Percentiles rank a stretch among this genome's conserved stretches.
Conservation (phyloP, 2,797 vertebrate species). For the Sebastiscus tertius region DNA sequence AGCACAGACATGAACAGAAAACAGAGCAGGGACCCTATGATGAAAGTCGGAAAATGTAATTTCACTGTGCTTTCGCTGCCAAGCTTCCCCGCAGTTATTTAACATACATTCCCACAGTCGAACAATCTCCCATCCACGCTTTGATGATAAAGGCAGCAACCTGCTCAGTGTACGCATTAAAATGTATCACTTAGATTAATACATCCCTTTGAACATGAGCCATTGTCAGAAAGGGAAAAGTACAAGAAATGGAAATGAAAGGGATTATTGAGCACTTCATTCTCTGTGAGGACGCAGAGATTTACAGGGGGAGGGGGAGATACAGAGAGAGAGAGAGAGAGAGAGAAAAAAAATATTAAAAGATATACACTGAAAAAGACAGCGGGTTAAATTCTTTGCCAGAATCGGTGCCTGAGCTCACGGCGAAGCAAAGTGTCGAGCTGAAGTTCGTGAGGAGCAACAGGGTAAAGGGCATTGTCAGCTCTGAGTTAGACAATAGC, state of each 20-base stretch:
- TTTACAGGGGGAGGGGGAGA: conserved; percentile 56
- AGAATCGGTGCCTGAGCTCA: conserved; percentile 4
- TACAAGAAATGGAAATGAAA: conserved; percentile 76
- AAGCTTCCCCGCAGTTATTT: conserved; percentile 76
- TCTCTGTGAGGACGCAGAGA: conserved; percentile 53
- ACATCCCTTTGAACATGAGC: conserved; percentile 79
- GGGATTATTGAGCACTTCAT: conserved; percentile 71
- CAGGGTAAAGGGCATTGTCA: conserved; percentile 37
- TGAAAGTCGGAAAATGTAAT: conserved; percentile 77
- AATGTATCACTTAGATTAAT: conserved; percentile 84
- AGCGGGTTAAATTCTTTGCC: conserved; percentile 35
- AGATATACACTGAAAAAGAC: conserved; percentile 30
- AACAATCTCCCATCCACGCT: conserved; percentile 65
- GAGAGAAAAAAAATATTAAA: conserved; percentile 18
- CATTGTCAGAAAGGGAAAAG: conserved; percentile 67
- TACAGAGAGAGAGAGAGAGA: conserved; percentile 6
- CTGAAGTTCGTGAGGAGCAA: conserved; percentile 26
- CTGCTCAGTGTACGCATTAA: conserved; percentile 78
- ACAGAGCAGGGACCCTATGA: conserved; percentile 59
- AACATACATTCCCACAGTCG: conserved; percentile 66
- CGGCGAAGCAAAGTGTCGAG: not conserved
- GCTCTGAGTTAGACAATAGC: not conserved
- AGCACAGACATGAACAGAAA: conserved; percentile 51
- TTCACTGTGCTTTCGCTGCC: conserved; percentile 57
- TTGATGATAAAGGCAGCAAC: conserved; percentile 81